These are phyloP conservation scores for Calyptommatus sinebrachiatus DNA, from an alignment of 2,113 vertebrate genomes.

Conservation along the genomic window DNA sequence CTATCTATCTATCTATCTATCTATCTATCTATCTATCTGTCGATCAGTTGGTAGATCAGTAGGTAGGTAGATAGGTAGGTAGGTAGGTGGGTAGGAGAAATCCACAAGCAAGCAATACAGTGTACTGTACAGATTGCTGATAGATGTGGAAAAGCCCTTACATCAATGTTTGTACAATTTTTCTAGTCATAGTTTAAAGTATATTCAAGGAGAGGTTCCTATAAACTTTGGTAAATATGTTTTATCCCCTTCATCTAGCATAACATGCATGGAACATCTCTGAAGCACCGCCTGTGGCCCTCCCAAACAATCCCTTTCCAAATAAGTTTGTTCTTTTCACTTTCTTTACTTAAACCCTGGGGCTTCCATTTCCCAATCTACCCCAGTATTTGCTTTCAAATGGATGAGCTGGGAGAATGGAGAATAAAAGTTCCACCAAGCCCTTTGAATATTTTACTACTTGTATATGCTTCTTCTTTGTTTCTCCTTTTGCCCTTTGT, in stretches of 20 bases:
- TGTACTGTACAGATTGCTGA: too few relatives aligned
- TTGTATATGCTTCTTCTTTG: background rate
- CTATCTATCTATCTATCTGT: too few relatives aligned
- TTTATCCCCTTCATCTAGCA: background rate
- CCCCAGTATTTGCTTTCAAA: background rate
- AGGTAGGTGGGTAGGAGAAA: too few relatives aligned
- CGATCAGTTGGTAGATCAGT: too few relatives aligned
- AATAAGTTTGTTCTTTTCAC: too few relatives aligned
- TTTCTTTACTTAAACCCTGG: background rate
- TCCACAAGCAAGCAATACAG: too few relatives aligned
- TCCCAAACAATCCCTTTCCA: background rate
- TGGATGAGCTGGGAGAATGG: background rate
- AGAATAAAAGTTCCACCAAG: conserved; percentile 17
- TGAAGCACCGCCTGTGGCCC: background rate
- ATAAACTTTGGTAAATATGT: too few relatives aligned
- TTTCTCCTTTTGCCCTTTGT: background rate
- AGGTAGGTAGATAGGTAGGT: too few relatives aligned
- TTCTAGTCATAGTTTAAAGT: background rate
- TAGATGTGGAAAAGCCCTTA: background rate
- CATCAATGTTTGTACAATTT: background rate
- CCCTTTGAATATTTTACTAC: background rate
- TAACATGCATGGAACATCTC: background rate
- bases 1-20: too few relatives aligned
- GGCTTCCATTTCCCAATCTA: background rate
- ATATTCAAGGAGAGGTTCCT: background rate